Conservation (phyloP, 2,113 vertebrate genomes). For the Neotragus pygmaeus region DNA sequence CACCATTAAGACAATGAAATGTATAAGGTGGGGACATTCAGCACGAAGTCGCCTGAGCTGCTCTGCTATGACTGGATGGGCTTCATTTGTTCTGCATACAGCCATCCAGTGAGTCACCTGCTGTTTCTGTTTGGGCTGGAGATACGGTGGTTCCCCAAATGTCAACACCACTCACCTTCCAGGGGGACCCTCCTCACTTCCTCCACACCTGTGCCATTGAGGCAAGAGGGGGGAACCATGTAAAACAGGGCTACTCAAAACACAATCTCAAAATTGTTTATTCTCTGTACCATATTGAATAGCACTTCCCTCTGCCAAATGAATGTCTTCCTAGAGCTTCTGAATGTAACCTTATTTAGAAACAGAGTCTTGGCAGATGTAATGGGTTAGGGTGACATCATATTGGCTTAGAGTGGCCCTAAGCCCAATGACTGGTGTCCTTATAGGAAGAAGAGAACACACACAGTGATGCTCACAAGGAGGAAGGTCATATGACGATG, state of each 20-base stretch:
- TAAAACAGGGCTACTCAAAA: too few species aligned
- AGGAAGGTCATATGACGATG: neutral
- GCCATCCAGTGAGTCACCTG: neutral
- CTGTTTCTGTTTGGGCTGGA: neutral
- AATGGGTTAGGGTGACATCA: neutral
- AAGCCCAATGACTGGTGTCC: neutral
- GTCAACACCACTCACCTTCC: neutral
- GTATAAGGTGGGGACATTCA: rapidly evolving
- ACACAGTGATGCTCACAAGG: neutral
- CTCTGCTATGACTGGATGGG: neutral
- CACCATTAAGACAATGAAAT: neutral
- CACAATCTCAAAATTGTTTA: neutral
- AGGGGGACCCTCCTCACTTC: rapidly evolving
- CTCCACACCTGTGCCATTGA: rapidly evolving
- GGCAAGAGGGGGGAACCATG: neutral
- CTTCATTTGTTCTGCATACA: neutral
- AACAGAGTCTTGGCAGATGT: neutral
- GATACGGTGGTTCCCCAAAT: neutral
- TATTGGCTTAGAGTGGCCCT: neutral
- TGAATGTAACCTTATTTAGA: neutral
- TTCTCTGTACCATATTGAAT: neutral
- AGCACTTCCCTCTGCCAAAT: neutral
- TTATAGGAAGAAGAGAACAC: neutral
- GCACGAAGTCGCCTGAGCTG: neutral
- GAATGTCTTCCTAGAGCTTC: neutral